Conservation (phyloP, 2,797 vertebrate genomes). For the Saxicola maurus region DNA sequence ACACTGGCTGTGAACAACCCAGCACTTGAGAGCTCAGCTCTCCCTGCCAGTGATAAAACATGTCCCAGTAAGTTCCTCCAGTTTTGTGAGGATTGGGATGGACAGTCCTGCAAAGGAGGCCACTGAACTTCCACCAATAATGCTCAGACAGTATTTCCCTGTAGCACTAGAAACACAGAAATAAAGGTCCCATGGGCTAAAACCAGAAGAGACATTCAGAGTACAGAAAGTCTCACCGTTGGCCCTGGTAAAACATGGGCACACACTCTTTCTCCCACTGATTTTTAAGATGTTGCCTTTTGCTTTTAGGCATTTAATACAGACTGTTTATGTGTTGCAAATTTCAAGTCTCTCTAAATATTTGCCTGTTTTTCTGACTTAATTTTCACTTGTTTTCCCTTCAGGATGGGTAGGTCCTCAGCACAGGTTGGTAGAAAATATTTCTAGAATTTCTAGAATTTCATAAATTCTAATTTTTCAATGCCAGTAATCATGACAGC, state of each 20-base stretch:
- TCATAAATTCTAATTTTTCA: background rate
- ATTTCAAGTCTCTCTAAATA: background rate
- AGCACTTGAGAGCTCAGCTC: background rate
- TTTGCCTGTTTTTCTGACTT: background rate
- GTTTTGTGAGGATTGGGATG: fast-evolving
- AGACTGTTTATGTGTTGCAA: background rate
- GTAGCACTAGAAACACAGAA: background rate
- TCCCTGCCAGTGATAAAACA: background rate
- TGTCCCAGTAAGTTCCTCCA: background rate
- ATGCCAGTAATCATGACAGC: background rate
- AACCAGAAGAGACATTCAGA: background rate
- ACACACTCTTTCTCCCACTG: background rate
- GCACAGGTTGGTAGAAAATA: background rate
- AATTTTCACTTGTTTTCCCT: background rate
- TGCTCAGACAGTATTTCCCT: background rate
- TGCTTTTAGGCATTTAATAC: background rate
- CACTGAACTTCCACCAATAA: background rate
- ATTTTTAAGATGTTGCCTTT: background rate
- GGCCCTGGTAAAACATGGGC: background rate
- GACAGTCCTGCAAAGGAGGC: background rate
- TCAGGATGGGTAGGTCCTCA: background rate
- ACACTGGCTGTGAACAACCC: background rate
- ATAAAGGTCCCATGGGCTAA: background rate
- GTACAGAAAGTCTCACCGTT: background rate
- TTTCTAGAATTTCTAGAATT: no score